Percentiles rank a stretch among this genome's conserved stretches.
Conservation (phyloP, 2,113 vertebrate species). For the Microcebus griseorufus region DNA sequence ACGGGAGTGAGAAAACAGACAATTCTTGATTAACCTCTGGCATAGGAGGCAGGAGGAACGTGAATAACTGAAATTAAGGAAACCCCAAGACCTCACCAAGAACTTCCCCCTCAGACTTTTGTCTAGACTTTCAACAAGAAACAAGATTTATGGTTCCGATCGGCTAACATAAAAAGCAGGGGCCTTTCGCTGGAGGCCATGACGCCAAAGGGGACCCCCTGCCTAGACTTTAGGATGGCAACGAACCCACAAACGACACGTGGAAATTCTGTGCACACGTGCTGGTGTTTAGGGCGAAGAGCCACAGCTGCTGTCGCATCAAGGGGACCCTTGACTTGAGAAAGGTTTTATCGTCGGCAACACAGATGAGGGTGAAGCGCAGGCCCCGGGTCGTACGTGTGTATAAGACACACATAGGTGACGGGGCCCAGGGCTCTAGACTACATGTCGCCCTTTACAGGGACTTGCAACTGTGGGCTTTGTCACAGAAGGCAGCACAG, state of each 20-base stretch:
- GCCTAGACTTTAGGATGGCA: not conserved
- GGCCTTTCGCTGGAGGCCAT: not conserved
- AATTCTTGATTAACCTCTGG: not conserved
- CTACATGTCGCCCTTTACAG: not conserved
- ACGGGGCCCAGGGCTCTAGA: too few relatives aligned
- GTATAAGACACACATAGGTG: not conserved
- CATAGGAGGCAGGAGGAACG: not conserved
- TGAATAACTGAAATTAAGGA: not conserved
- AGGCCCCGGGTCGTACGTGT: not conserved
- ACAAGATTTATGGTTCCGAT: not conserved
- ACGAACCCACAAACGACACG: accelerated
- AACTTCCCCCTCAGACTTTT: not conserved
- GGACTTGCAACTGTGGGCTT: too few relatives aligned
- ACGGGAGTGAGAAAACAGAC: not conserved
- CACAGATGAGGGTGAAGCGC: not conserved
- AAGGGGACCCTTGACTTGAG: not conserved
- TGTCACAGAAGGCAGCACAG: too few relatives aligned
- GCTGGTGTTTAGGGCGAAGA: not conserved
- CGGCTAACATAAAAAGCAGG: not conserved
- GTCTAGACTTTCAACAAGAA: not conserved
- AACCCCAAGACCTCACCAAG: not conserved
- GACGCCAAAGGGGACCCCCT: not conserved
- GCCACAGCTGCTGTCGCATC: not conserved
- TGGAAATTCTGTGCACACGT: accelerated
- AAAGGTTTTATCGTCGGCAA: not conserved